phyloP scores from a whole-genome alignment of 1,140 invertebrate species.

The Harlomillsia oculata region DNA sequence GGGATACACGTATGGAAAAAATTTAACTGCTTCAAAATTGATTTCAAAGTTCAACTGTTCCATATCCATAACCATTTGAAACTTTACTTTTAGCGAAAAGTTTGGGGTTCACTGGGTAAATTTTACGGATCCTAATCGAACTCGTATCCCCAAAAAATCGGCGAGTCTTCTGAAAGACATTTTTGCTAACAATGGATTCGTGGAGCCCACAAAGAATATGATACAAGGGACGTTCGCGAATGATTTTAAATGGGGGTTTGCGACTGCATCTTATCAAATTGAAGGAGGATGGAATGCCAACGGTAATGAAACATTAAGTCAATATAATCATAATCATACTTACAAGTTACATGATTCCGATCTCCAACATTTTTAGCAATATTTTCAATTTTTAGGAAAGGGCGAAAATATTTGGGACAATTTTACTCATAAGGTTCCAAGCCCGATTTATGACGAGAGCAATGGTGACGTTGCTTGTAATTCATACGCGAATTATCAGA shows the following conservation, averaged over 20 bases:
- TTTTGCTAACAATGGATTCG: conserved; percentile 40
- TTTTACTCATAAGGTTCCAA: conserved; percentile 36
- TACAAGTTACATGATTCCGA: conserved; percentile 36
- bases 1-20: not conserved
- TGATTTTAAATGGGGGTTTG: conserved; percentile 26
- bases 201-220: conserved; percentile 4
- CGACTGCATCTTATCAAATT: conserved; percentile 30
- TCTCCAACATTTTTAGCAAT: too few species aligned
- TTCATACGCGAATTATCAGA: conserved; percentile 42
- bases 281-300: conserved; percentile 32
- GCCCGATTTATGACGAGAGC: conserved; percentile 37
- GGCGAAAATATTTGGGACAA: conserved; percentile 43
- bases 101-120: conserved; percentile 43
- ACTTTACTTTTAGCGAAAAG: conserved; percentile 34
- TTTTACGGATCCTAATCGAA: conserved; percentile 39
- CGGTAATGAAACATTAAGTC: conserved; percentile 20
- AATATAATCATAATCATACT: not conserved
- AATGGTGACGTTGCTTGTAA: conserved; percentile 44
- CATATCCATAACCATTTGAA: not conserved
- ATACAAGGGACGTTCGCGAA: conserved; percentile 19
- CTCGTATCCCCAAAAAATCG: conserved; percentile 51
- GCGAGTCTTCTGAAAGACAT: conserved; percentile 51
- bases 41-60: not conserved
- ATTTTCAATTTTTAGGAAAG: conserved; percentile 39
- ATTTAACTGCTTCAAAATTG: not conserved